Evolutionary conservation across 2,113 vertebrate genomes (phyloP), one percentile per base, ranked within the genome.

Genomic region (Bubo bubo): DNA sequence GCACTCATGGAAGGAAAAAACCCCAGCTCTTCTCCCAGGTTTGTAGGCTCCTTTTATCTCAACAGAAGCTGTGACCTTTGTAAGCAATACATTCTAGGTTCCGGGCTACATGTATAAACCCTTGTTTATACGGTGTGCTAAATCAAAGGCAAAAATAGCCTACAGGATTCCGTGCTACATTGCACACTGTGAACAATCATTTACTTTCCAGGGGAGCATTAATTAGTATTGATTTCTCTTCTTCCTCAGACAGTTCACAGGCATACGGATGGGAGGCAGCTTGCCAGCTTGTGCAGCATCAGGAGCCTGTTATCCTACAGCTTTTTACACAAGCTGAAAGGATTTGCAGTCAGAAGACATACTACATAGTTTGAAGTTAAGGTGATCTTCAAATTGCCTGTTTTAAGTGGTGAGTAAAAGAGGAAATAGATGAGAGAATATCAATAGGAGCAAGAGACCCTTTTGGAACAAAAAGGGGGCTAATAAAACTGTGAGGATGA

Each of bases 61-160:
- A 59, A 20, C 35, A 34, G 70, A 63, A 77, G 39, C 68, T 63
- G 43, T 34, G 75, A 88, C 66, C 79, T 95, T 93, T 74, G 49
- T 18, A 45, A 66, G 76, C 15, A 34, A 66, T 2, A 70, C 71
- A 74, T 77, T 73, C 34, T 55, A 41, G 26, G 45, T 88, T 68
- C 39, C 72, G 75, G 59, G 27, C 64, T 68, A 68, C 39, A 5
- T 9, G 17, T n/a, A 35, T 56, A 82, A 91, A 93, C 47, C 47
- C 39, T 30, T 66, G 67, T 75, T 88, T 74, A 41, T 60, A 52
- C 12, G 39, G 43, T 50, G 80, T 70, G 75, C 86, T 83, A 91
- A 95, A 93, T 76, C 79, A 95, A 72, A 88, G 84, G 62, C 50
- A 93, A 86, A 86, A 93, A 85, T 18, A 86, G 45, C 79, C 80